A percentile compares a stretch with the other conserved stretches of the same genome.
Conservation (phyloP, 2,888 invertebrate species). For the Clunio marinus region DNA sequence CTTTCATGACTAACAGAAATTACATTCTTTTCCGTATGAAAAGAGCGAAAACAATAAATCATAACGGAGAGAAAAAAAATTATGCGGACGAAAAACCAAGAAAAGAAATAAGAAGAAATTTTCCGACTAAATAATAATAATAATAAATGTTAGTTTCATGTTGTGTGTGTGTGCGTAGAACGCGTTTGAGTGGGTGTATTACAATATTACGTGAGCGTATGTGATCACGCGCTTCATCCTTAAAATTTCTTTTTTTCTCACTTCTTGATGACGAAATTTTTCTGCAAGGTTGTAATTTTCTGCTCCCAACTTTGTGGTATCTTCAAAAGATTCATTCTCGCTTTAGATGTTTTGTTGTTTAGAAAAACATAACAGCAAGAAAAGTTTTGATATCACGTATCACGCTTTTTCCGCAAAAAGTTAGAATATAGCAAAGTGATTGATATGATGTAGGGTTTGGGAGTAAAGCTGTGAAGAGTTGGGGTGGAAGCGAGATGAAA, state of each 20-base stretch:
- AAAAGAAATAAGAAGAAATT: not conserved
- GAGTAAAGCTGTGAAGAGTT: not conserved
- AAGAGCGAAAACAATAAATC: constrained; percentile 7
- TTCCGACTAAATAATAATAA: too few species aligned
- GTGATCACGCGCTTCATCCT: too few species aligned
- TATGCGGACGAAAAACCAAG: not conserved
- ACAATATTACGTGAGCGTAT: too few species aligned
- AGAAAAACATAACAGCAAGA: not conserved
- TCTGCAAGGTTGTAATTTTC: not conserved
- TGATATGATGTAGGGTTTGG: constrained; percentile 31
- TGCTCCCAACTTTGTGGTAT: not conserved
- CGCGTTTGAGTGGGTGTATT: too few species aligned
- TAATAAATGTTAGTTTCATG: too few species aligned
- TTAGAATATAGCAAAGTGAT: constrained; percentile 24
- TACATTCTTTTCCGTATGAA: not conserved
- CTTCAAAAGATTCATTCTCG: too few species aligned
- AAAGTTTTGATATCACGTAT: constrained; percentile 24
- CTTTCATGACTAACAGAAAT: constrained; percentile 14
- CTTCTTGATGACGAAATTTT: not conserved
- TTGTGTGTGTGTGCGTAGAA: too few species aligned
- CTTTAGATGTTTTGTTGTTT: not conserved
- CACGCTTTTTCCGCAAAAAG: constrained; percentile 18
- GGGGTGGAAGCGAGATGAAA: not conserved
- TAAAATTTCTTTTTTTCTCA: too few species aligned
- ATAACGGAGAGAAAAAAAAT: constrained; percentile 14